Evolutionary conservation across 2,797 vertebrate species (phyloP).

Genomic region (Odontamblyopus rebecca): DNA sequence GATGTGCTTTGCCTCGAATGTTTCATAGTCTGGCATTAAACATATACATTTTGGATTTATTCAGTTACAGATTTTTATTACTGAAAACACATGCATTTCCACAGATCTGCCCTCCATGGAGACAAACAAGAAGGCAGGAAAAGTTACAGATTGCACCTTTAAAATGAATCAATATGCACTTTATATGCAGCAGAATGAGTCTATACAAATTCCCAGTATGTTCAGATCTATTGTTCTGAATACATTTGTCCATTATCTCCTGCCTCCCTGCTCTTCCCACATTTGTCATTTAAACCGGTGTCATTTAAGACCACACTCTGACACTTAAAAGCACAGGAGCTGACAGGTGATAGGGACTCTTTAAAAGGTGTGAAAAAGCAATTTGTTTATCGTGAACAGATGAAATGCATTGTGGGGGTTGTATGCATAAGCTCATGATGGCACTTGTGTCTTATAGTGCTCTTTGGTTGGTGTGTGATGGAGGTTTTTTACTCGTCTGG

Average conservation of each 20-base stretch:
- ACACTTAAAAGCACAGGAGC: slow-evolving; percentile 53
- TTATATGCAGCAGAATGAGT: not conserved
- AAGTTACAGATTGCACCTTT: not conserved
- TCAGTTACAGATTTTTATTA: too few species aligned
- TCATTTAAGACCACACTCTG: slow-evolving; percentile 54
- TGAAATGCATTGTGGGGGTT: slow-evolving; percentile 30
- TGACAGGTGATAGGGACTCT: slow-evolving; percentile 59
- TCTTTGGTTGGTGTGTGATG: not conserved
- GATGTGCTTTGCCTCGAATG: too few species aligned
- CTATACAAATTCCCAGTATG: not conserved
- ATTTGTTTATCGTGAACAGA: slow-evolving; percentile 63
- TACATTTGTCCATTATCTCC: not conserved
- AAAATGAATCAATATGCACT: not conserved
- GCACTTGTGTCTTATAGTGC: slow-evolving; percentile 8
- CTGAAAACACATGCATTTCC: too few species aligned
- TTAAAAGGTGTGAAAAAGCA: slow-evolving; percentile 55
- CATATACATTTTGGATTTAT: too few species aligned
- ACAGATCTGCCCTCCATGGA: too few species aligned
- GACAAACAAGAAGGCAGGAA: too few species aligned
- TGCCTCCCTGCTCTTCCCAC: not conserved
- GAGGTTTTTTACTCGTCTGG: not conserved
- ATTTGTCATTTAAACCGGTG: slow-evolving; percentile 46
- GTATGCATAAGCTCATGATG: slow-evolving; percentile 13
- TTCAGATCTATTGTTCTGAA: not conserved
- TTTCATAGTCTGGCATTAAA: too few species aligned